A percentile compares a stretch with the other conserved stretches of the same genome.
Evolutionary conservation across 23 tunicate species (phyloP).

Genomic region (Aplidium turbinatum): DNA sequence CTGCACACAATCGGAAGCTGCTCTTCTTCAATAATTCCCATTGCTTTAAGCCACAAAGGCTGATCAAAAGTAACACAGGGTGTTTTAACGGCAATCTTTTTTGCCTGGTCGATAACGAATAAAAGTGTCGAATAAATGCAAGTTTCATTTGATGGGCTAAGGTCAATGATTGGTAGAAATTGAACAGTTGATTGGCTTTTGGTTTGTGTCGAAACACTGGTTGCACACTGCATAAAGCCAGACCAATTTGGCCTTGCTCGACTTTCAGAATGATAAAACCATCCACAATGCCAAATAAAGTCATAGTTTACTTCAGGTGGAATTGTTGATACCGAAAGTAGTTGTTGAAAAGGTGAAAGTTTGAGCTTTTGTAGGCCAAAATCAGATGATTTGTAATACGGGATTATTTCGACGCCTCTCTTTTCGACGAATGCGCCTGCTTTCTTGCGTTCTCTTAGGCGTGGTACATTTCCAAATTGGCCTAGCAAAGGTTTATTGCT

Average conservation of each 20-base stretch:
- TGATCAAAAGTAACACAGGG: conserved; percentile 7
- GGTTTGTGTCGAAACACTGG: too few species aligned
- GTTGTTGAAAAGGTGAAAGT: background rate
- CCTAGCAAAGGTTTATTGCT: background rate
- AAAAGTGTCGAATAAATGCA: conserved; percentile 2
- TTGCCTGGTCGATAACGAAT: background rate
- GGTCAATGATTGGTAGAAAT: background rate
- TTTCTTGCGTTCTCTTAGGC: conserved; percentile 4
- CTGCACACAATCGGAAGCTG: background rate
- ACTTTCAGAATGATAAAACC: conserved; percentile 6
- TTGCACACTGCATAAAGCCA: background rate
- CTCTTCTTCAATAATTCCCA: conserved; percentile 6
- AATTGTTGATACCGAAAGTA: background rate
- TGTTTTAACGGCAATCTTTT: background rate
- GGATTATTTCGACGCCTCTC: background rate
- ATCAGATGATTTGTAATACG: background rate
- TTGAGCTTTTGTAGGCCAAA: background rate
- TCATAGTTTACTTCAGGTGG: background rate
- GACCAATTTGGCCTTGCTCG: conserved; percentile 5
- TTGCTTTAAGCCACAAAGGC: conserved; percentile 9
- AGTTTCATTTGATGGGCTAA: conserved; percentile 2
- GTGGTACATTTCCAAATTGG: background rate
- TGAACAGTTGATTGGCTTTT: too few species aligned
- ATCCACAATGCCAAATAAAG: conserved; percentile 3
- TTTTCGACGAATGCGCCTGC: background rate